Conservation (phyloP, 2,113 vertebrate genomes). For the Pseudopodoces humilis region DNA sequence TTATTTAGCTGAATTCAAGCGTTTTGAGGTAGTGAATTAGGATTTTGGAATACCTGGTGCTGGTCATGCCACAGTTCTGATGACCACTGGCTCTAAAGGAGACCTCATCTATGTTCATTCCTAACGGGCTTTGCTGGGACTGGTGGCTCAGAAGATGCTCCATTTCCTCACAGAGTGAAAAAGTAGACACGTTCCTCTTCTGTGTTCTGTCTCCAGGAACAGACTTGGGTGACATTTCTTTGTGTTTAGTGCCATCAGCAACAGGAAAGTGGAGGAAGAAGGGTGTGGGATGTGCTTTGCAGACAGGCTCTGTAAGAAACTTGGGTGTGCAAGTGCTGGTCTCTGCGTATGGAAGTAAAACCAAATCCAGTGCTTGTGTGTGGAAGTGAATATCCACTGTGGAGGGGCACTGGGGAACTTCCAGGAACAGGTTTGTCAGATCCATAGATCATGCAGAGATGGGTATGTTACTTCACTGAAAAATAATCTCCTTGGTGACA, state of each 20-base stretch:
- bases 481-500: constrained; percentile 24
- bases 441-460: not conserved
- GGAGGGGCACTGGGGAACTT: not conserved
- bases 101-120: not conserved
- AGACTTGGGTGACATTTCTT: not conserved
- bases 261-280: not conserved
- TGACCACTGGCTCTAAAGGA: not conserved
- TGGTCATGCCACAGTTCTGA: not conserved
- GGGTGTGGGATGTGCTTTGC: not conserved
- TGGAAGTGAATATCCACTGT: not conserved
- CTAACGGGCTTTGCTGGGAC: not conserved
- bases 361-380: not conserved
- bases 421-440: not conserved
- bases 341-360: not conserved
- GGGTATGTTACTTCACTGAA: not conserved
- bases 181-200: rapidly evolving
- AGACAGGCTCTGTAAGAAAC: not conserved
- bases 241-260: not conserved
- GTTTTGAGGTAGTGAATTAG: not conserved
- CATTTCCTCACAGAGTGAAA: not conserved
- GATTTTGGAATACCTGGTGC: not conserved
- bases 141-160: not conserved
- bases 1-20: not conserved
- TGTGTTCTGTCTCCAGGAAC: not conserved
- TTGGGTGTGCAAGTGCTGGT: not conserved